These are phyloP conservation scores for Eurypyga helias DNA, from an alignment of 2,113 vertebrate species.

Conservation along the genomic window DNA sequence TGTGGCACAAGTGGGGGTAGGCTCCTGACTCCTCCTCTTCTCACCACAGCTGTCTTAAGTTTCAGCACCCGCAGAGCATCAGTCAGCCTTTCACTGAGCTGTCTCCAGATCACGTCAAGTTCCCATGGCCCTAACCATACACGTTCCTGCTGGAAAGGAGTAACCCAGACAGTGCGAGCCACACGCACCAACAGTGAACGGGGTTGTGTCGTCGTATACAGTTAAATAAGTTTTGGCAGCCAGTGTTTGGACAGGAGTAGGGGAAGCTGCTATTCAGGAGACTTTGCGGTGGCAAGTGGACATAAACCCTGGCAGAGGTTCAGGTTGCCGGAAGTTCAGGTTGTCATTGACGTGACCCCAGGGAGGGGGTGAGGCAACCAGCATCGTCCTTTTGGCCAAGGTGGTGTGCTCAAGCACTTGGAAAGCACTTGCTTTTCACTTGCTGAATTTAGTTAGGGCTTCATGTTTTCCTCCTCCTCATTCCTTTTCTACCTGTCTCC, in stretches of 20 bases:
- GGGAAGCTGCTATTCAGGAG: background rate
- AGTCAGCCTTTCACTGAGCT: background rate
- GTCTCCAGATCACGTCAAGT: background rate
- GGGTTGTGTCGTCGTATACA: background rate
- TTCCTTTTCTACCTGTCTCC: background rate
- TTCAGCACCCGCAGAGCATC: background rate
- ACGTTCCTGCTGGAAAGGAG: background rate
- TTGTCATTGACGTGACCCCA: background rate
- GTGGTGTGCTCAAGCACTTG: background rate
- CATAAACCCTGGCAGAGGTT: background rate
- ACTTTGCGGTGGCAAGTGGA: background rate
- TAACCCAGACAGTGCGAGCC: background rate
- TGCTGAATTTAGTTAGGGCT: background rate
- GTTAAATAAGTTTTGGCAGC: background rate
- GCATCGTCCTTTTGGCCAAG: background rate
- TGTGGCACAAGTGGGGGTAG: background rate
- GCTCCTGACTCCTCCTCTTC: background rate
- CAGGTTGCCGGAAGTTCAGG: background rate
- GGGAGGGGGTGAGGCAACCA: background rate
- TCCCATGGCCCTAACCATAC: background rate
- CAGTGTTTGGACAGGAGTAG: background rate
- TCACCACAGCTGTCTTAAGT: background rate
- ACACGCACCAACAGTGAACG: rapidly evolving
- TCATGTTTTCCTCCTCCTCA: background rate
- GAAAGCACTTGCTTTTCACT: background rate